Conservation (phyloP, 2,888 invertebrate species). For the Hirtodrosophila histrioides region DNA sequence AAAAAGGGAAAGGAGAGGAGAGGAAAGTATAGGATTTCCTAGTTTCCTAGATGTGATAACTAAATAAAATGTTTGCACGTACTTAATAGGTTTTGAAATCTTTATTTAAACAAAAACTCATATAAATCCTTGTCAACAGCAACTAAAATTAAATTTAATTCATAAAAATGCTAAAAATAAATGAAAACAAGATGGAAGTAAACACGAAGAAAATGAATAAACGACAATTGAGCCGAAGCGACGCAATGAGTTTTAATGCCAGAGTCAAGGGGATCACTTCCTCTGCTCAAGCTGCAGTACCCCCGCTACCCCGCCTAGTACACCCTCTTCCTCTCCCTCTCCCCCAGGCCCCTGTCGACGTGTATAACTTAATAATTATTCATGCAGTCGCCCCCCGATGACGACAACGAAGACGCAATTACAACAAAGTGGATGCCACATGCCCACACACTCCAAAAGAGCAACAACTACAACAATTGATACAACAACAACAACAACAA, state of each 20-base stretch:
- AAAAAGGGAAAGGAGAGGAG: no score
- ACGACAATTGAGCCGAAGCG: constrained; percentile 38
- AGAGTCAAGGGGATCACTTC: constrained; percentile 30
- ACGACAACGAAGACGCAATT: constrained; percentile 56
- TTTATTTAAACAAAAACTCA: not conserved
- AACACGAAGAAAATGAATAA: constrained; percentile 12
- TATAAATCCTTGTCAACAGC: constrained; percentile 10
- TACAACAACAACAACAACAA: constrained; percentile 33
- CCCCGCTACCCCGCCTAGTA: not conserved
- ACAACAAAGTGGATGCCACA: constrained; percentile 79
- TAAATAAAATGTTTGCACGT: no score
- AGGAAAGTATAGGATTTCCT: no score
- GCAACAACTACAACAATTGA: constrained; percentile 29
- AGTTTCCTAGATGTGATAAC: no score
- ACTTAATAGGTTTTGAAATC: not conserved
- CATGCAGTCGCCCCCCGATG: constrained; percentile 70
- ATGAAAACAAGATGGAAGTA: constrained; percentile 2
- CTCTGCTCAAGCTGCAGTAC: constrained; percentile 11
- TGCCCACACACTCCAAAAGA: constrained; percentile 69
- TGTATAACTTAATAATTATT: constrained; percentile 76
- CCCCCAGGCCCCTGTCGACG: constrained; percentile 23
- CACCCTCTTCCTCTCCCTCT: not conserved
- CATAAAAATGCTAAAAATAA: constrained; percentile 55
- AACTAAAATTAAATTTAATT: constrained; percentile 54
- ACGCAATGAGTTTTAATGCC: constrained; percentile 20